Conservation (phyloP, 2,113 vertebrate genomes). For the Cyanocitta stelleri region DNA sequence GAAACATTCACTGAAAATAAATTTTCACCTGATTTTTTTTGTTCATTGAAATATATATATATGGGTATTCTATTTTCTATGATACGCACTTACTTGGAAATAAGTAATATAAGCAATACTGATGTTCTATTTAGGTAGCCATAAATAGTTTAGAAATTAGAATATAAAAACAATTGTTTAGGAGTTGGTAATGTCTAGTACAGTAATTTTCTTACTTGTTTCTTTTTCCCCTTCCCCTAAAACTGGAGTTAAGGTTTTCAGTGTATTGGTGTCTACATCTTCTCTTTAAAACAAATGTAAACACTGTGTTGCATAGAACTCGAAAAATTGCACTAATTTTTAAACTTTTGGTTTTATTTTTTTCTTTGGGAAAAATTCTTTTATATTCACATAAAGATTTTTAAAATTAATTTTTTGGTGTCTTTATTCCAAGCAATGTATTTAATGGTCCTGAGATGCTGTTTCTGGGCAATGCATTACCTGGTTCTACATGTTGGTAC, state of each 20-base stretch:
- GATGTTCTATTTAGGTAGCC: slow-evolving; percentile 69
- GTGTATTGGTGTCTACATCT: background rate
- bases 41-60: background rate
- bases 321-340: slow-evolving; percentile 64
- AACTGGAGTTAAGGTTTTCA: background rate
- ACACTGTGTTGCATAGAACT: slow-evolving; percentile 38
- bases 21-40: background rate
- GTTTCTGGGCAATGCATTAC: background rate
- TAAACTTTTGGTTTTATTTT: slow-evolving; percentile 35
- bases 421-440: background rate
- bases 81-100: slow-evolving; percentile 42
- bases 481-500: background rate
- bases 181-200: background rate
- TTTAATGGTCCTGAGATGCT: background rate
- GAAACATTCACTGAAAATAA: background rate
- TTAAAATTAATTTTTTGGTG: background rate
- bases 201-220: background rate
- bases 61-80: slow-evolving; percentile 66
- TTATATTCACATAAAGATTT: slow-evolving; percentile 67
- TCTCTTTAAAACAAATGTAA: slow-evolving; percentile 37
- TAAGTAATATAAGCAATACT: slow-evolving; percentile 67
- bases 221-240: background rate
- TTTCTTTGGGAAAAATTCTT: slow-evolving; percentile 51
- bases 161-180: background rate
- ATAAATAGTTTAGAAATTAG: slow-evolving; percentile 46